Evolutionary conservation across 2,797 vertebrate genomes (phyloP).

Genomic region (Melanotaenia trifasciata): DNA sequence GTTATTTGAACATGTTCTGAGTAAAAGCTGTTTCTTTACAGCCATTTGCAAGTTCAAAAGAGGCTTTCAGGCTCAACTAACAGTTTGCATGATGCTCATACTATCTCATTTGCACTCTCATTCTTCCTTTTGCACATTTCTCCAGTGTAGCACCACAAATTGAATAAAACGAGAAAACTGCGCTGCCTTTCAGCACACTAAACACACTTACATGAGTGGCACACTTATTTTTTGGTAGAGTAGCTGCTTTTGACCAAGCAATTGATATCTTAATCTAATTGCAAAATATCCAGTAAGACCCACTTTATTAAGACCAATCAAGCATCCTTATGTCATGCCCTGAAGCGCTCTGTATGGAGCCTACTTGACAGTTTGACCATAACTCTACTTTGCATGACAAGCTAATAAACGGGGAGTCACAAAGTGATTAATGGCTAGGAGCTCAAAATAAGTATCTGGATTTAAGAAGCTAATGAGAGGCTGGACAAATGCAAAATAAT

Average conservation of each 20-base stretch:
- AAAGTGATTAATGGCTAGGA: slow-evolving; percentile 62
- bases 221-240: slow-evolving; percentile 34
- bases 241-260: neutral
- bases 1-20: slow-evolving; percentile 58
- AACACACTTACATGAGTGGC: slow-evolving; percentile 34
- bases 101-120: slow-evolving; percentile 57
- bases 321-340: slow-evolving; percentile 26
- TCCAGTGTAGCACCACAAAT: slow-evolving; percentile 55
- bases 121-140: slow-evolving; percentile 37
- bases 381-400: slow-evolving; percentile 53
- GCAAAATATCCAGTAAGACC: slow-evolving; percentile 8
- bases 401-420: slow-evolving; percentile 59
- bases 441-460: slow-evolving; percentile 58
- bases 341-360: slow-evolving; percentile 34
- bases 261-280: slow-evolving; percentile 28
- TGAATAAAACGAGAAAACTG: slow-evolving; percentile 32
- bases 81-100: slow-evolving; percentile 77
- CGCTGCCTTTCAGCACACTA: slow-evolving; percentile 56
- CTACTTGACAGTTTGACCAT: slow-evolving; percentile 40
- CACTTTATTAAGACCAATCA: slow-evolving; percentile 19
- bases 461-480: slow-evolving; percentile 44
- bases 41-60: slow-evolving; percentile 67
- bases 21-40: slow-evolving; percentile 66
- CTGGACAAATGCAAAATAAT: slow-evolving; percentile 57
- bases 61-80: slow-evolving; percentile 62